Evolutionary conservation across 2,797 vertebrate genomes (phyloP), one percentile per base, ranked within the genome.

Genomic region (Margarornis squamiger): DNA sequence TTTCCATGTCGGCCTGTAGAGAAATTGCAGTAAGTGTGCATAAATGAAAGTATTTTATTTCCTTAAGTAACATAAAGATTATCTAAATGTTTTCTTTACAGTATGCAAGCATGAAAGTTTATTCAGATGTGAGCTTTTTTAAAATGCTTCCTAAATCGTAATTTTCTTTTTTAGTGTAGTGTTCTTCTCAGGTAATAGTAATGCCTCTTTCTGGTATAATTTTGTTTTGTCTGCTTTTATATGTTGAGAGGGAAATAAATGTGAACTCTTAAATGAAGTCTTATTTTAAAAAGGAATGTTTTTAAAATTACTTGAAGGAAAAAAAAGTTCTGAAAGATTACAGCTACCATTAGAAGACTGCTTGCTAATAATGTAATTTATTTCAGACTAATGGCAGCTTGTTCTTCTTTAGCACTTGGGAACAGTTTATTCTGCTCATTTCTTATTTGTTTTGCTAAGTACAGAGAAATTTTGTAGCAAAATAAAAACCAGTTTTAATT

Each of bases 1-100:
- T 99, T 98, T 99, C 99, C 91, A 99, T 99, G 99, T 99, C 99
- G 21, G 99, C 99, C 91, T 99, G 99, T 98, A 99, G 99, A 98
- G 99, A 99, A 98, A 99, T 99, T 95, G 99, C 99, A 98, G 99
- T 99, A 98, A 99, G 99, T 99, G 74, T 38, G 88, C 77, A 82
- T 81, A 71, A 92, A 92, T 19, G 38, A 63, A 88, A 96, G 51
- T 78, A 41, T 77, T 87, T 75, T 70, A n/a, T 82, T 82, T 68
- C 18, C 68, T 34, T 89, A 72, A 72, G 20, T 93, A 89, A 57
- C 10, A 30, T 46, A 76, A 78, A 77, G 19, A 23, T 77, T 63
- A 65, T 91, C 2, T 43, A 72, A 88, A 51, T 91, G 29, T 79
- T 90, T 78, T 86, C 55, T 41, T 82, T 86, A 15, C 86, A 39